phyloP scores from a whole-genome alignment of 2,113 vertebrate genomes.

The Pedetes capensis region DNA sequence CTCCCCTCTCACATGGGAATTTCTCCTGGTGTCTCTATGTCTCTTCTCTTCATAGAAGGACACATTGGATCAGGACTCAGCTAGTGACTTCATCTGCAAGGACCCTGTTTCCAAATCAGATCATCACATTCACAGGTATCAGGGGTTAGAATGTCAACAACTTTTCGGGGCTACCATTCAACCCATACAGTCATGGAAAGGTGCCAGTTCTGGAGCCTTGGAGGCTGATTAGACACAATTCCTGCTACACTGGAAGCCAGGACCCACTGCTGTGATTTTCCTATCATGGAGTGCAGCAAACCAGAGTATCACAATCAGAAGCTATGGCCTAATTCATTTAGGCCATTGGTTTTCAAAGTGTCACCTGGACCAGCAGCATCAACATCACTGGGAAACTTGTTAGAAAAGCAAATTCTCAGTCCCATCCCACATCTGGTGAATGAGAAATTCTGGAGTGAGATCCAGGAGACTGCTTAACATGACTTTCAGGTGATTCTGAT shows the following conservation, averaged over 20 bases:
- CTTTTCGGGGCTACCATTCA: not conserved
- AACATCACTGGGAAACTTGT: not conserved
- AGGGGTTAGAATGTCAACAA: not conserved
- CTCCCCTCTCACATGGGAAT: not conserved
- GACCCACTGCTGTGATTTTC: not conserved
- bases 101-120: not conserved
- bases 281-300: not conserved
- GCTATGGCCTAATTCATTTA: not conserved
- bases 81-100: slow-evolving; percentile 1
- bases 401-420: not conserved
- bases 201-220: not conserved
- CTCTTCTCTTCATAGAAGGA: not conserved
- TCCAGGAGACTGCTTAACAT: not conserved
- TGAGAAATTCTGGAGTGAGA: not conserved
- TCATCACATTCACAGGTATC: not conserved
- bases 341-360: not conserved
- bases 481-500: not conserved
- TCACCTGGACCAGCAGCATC: not conserved
- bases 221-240: not conserved
- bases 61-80: not conserved
- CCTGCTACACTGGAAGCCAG: not conserved
- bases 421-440: not conserved
- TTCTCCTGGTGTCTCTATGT: not conserved
- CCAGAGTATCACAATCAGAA: not conserved
- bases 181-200: not conserved